These are phyloP conservation scores for Spinibarbus caldwelli DNA, from an alignment of 2,797 vertebrate species.

Conservation along the genomic window DNA sequence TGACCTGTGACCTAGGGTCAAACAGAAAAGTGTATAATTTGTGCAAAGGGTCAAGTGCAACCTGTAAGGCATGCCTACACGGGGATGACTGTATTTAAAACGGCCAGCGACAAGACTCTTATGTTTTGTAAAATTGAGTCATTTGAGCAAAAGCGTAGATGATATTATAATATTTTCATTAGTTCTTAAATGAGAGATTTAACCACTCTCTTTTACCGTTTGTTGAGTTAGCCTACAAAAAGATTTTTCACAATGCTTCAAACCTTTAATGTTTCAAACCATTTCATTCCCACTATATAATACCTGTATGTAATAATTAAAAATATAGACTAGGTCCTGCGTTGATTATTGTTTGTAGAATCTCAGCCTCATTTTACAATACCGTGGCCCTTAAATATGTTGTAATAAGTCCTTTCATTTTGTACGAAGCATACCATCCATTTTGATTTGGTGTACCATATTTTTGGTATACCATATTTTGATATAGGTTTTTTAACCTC, in stretches of 20 bases:
- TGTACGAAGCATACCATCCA: neutral
- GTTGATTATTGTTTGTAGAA: neutral
- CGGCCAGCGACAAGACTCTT: too few species aligned
- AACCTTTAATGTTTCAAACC: neutral
- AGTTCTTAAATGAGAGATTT: neutral
- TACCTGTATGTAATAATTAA: too few species aligned
- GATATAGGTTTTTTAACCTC: neutral
- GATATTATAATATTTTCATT: neutral
- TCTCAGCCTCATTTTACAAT: neutral
- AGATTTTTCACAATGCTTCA: neutral
- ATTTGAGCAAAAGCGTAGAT: neutral
- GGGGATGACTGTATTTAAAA: neutral
- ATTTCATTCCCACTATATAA: neutral
- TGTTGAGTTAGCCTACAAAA: neutral
- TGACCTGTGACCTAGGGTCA: constrained; percentile 31
- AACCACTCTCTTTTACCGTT: neutral
- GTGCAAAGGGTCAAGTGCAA: constrained; percentile 7
- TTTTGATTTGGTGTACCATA: too few species aligned
- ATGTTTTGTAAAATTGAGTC: neutral
- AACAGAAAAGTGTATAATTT: neutral
- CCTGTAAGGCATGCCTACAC: constrained; percentile 1
- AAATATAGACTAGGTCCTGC: neutral
- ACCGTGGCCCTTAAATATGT: neutral
- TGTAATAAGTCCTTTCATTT: neutral
- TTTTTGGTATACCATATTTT: too few species aligned